These are phyloP conservation scores for Pterocles gutturalis DNA, from an alignment of 2,113 vertebrate genomes.

Conservation along the genomic window DNA sequence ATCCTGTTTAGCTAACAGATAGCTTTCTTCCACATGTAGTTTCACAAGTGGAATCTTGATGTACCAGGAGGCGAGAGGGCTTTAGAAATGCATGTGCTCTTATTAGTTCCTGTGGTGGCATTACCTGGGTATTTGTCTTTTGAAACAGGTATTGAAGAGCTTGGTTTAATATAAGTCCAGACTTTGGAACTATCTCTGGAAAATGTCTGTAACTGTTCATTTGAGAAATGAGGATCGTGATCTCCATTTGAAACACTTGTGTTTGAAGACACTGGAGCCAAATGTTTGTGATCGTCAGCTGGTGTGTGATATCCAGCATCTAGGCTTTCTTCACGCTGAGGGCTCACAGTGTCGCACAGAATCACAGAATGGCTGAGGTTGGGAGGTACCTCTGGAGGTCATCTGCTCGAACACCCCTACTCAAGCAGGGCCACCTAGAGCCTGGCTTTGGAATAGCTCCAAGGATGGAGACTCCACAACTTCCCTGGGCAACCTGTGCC, in stretches of 20 bases:
- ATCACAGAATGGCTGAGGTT: not conserved
- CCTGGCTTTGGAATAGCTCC: not conserved
- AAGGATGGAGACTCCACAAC: not conserved
- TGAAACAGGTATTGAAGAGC: not conserved
- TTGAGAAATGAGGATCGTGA: not conserved
- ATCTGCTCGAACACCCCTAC: not conserved
- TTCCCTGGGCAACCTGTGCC: not conserved
- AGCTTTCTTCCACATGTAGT: not conserved
- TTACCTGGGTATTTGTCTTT: not conserved
- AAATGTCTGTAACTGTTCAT: not conserved
- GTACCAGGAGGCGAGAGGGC: not conserved
- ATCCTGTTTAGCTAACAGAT: not conserved
- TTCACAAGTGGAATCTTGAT: not conserved
- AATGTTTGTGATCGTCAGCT: accelerated
- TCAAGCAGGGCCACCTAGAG: not conserved
- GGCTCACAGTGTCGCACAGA: not conserved
- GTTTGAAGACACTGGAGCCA: not conserved
- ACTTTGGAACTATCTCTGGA: not conserved
- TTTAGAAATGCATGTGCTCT: not conserved
- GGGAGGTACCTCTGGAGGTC: not conserved
- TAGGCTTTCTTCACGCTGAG: not conserved
- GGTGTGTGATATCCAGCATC: not conserved
- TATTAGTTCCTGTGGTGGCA: not conserved
- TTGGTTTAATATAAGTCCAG: not conserved
- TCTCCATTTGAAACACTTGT: not conserved